A percentile compares a stretch with the other conserved stretches of the same genome.
Evolutionary conservation across 2,797 vertebrate genomes (phyloP).

Genomic region (Rhinogobio ventralis): DNA sequence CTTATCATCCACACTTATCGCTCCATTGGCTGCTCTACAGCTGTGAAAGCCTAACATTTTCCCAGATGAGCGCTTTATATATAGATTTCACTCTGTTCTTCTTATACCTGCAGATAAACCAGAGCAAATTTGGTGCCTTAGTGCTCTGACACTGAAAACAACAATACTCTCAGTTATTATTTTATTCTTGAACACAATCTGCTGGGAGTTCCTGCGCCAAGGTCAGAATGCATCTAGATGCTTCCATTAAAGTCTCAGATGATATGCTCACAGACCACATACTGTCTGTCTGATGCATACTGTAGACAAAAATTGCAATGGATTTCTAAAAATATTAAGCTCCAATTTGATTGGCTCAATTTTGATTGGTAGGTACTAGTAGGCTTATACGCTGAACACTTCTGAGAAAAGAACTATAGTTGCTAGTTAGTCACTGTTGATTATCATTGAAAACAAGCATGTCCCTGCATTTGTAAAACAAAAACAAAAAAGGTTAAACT

Average conservation of each 20-base stretch:
- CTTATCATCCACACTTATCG: constrained; percentile 51
- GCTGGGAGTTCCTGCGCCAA: constrained; percentile 16
- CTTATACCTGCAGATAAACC: constrained; percentile 22
- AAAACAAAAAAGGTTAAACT: not conserved
- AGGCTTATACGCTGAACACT: not conserved
- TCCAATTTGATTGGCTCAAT: not conserved
- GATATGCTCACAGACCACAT: not conserved
- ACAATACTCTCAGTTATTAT: constrained; percentile 11
- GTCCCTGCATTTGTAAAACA: not conserved
- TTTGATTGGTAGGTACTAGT: too few relatives aligned
- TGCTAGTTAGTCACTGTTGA: not conserved
- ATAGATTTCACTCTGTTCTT: constrained; percentile 16
- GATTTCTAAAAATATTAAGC: not conserved
- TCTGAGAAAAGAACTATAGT: not conserved
- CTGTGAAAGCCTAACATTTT: constrained; percentile 21
- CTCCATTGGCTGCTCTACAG: constrained; percentile 20
- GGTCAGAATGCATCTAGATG: constrained; percentile 11
- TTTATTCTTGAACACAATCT: constrained; percentile 12
- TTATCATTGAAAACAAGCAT: not conserved
- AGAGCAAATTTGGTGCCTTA: constrained; percentile 12
- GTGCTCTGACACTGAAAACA: constrained; percentile 22
- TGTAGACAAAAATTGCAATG: not conserved
- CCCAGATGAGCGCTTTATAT: constrained; percentile 20
- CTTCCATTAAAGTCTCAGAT: constrained; percentile 21
- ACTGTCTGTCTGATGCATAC: not conserved